Evolutionary conservation across 2,797 vertebrate species (phyloP), one percentile per base, ranked within the genome.

Genomic region (Centroberyx gerrardi): DNA sequence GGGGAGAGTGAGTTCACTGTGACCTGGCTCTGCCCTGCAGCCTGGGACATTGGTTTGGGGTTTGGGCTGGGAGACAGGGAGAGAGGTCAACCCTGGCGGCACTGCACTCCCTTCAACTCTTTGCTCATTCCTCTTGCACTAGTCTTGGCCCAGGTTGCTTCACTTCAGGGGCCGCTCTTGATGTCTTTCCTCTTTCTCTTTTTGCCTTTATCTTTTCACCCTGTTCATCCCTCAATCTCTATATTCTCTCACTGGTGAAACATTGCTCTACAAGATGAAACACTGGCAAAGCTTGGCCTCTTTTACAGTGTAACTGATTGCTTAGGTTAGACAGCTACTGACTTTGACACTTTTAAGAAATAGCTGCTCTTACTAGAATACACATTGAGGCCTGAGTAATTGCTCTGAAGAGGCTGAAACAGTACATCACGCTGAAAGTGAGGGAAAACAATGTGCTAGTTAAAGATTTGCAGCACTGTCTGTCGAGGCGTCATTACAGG

Each of bases 1-100:
- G 40, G 74, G 67, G 83, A 87, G 68, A 88, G 76, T 75, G 85
- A 87, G 77, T 82, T 90, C 84, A 90, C 44, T 0, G 8, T 88
- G 88, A 81, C 89, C 87, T 64, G 31, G 28, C 73, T 22, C 51
- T 87, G 85, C 74, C 83, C 82, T 68, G 64, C 8, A 63, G 72
- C n/a, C n/a, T 18, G 38, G 73, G 63, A 66, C 33, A 62, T 74
- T 73, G 81, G 73, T 86, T 85, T 78, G 69, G 22, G 83, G 71
- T 40, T 86, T 78, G 80, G 76, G 27, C 64, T 40, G 38, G 18
- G 36, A 78, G 58, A 81, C 60, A n/a, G 17, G 36, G 46, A 69
- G 68, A 68, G 74, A 83, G 83, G 80, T 90, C 74, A 75, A 71
- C 60, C 51, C 67, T 53, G n/a, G 54, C 56, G n/a, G 62, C 40